Conservation (phyloP, 2,113 vertebrate genomes). For the Amphiprion ocellaris region DNA sequence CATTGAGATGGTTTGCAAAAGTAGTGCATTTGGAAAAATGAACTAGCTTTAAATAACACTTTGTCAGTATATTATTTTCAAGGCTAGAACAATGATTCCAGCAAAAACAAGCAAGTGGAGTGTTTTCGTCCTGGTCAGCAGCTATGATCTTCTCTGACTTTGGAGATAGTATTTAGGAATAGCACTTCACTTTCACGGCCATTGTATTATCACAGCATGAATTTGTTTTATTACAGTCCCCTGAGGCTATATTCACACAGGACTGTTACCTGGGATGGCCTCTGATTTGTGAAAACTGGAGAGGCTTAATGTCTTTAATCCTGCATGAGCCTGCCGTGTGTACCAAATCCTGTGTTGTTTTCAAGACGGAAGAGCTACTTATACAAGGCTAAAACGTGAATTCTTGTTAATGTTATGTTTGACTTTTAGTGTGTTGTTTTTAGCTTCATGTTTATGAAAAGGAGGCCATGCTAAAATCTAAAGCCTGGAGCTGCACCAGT, state of each 20-base stretch:
- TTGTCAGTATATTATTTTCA: not conserved
- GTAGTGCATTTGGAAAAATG: not conserved
- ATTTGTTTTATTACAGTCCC: constrained; percentile 23
- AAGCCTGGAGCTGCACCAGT: not conserved
- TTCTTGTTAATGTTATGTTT: too few species aligned
- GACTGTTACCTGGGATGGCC: constrained; percentile 4
- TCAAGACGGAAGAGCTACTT: not conserved
- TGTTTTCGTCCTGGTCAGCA: too few species aligned
- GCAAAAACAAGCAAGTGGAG: too few species aligned
- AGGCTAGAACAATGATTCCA: not conserved
- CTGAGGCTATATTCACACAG: constrained; percentile 23
- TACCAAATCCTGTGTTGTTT: not conserved
- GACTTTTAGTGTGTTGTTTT: not conserved
- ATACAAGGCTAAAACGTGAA: not conserved
- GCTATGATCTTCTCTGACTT: not conserved
- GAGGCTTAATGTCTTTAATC: constrained; percentile 1
- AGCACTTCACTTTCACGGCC: constrained; percentile 20
- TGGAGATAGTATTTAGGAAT: constrained; percentile 25
- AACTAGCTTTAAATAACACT: not conserved
- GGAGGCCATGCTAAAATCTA: not conserved
- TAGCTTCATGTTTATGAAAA: not conserved
- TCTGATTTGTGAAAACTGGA: constrained; percentile 10
- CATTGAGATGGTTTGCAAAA: not conserved
- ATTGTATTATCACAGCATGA: constrained; percentile 8
- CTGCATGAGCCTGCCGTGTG: not conserved